phyloP scores from a whole-genome alignment of 2,113 vertebrate species.

The Litocranius walleri region DNA sequence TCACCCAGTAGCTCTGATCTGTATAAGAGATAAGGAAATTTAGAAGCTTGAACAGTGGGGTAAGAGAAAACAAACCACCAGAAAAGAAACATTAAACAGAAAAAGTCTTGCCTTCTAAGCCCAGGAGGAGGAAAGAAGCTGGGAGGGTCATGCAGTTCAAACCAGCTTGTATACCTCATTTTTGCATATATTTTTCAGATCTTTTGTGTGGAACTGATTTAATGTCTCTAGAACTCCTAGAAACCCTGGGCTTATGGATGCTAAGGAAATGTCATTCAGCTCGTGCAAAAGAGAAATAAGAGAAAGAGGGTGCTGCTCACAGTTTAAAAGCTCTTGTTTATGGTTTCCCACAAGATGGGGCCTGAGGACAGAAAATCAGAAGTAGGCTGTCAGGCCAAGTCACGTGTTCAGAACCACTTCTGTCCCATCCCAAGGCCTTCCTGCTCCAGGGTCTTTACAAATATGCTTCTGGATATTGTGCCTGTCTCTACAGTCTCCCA shows the following conservation, averaged over 20 bases:
- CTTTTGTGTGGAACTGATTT: neutral
- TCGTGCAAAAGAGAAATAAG: neutral
- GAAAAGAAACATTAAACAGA: neutral
- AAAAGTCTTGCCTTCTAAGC: neutral
- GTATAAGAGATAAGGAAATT: neutral
- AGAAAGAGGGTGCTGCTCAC: neutral
- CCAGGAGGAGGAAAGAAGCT: neutral
- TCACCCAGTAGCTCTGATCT: neutral
- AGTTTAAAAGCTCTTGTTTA: neutral
- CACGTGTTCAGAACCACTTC: neutral
- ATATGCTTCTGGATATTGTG: neutral
- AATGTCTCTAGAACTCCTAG: neutral
- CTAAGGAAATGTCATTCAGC: neutral
- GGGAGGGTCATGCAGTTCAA: neutral
- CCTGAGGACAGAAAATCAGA: neutral
- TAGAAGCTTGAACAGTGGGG: neutral
- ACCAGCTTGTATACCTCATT: neutral
- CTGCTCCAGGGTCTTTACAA: conserved; percentile 35
- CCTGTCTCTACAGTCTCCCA: neutral
- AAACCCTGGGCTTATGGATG: neutral
- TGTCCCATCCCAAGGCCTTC: neutral
- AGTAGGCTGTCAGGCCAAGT: neutral
- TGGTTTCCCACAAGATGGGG: neutral
- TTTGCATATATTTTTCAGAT: neutral
- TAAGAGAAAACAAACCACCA: neutral